Evolutionary conservation across 2,797 vertebrate species (phyloP).

Genomic region (Prionace glauca): DNA sequence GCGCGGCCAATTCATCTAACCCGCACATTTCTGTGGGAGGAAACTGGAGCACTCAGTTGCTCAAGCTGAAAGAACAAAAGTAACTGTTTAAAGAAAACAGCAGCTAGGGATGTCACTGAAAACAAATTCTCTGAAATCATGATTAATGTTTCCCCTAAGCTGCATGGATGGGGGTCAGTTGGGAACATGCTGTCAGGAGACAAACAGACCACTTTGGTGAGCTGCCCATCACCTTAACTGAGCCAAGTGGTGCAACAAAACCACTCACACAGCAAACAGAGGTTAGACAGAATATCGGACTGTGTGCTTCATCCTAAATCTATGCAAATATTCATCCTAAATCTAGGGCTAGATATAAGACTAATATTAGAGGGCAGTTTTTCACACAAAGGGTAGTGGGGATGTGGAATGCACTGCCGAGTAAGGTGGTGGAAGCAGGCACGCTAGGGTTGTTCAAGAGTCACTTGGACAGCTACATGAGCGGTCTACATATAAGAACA

Average conservation of each 20-base stretch:
- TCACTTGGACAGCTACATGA: too few relatives aligned
- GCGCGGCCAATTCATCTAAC: too few relatives aligned
- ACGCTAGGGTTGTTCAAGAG: too few relatives aligned
- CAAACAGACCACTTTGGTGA: background rate
- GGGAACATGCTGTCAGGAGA: background rate
- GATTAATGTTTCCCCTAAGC: background rate
- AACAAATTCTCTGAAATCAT: background rate
- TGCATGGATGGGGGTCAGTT: background rate
- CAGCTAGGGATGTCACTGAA: background rate
- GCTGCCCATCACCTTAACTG: background rate
- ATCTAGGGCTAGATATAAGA: too few relatives aligned
- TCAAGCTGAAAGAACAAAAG: background rate
- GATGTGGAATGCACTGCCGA: too few relatives aligned
- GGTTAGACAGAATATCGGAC: background rate
- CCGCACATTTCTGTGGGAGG: too few relatives aligned
- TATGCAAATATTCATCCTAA: too few relatives aligned
- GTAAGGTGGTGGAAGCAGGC: too few relatives aligned
- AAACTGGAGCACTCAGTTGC: background rate
- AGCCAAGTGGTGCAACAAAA: background rate
- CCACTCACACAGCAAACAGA: background rate
- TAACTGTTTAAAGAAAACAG: background rate
- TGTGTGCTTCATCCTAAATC: too few relatives aligned
- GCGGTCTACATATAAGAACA: too few relatives aligned
- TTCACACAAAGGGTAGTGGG: too few relatives aligned
- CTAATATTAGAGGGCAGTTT: too few relatives aligned